phyloP scores from a whole-genome alignment of 37 sponge, comb jelly and placozoan species.

The Ianthella basta region DNA sequence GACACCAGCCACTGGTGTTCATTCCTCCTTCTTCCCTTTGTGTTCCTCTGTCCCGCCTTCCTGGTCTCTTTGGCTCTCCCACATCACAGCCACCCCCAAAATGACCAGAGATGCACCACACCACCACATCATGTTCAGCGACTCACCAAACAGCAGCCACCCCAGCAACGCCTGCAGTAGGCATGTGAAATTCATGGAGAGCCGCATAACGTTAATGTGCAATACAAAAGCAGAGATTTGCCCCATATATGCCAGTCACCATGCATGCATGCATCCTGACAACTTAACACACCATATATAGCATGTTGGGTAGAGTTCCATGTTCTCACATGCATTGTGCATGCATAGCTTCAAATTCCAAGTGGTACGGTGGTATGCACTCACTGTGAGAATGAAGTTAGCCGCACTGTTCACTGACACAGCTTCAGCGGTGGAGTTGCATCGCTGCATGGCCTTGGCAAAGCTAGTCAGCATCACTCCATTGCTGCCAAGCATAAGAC shows the following conservation, averaged over 20 bases:
- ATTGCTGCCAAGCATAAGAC: conserved; percentile 66
- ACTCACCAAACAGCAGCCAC: conserved; percentile 66
- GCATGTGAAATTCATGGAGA: background rate
- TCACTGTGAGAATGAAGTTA: conserved; percentile 74
- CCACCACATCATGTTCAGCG: conserved; percentile 76
- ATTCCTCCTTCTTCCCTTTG: background rate
- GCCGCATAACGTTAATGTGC: too few species aligned
- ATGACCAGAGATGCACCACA: conserved; percentile 73
- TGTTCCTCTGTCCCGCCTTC: background rate
- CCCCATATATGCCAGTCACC: too few species aligned
- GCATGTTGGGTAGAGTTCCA: too few species aligned
- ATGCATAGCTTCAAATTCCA: too few species aligned
- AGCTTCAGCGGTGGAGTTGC: conserved; percentile 66
- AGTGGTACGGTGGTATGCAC: too few species aligned
- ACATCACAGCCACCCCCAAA: conserved; percentile 62
- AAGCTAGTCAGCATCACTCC: conserved; percentile 76
- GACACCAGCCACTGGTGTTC: too few species aligned
- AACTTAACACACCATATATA: too few species aligned
- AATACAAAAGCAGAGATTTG: too few species aligned
- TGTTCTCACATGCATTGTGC: too few species aligned
- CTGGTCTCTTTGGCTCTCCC: background rate
- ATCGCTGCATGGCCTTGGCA: conserved; percentile 58
- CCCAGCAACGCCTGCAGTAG: conserved; percentile 75
- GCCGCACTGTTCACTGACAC: conserved; percentile 63
- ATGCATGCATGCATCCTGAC: too few species aligned